phyloP scores from a whole-genome alignment of 2,888 invertebrate species.

The Abscondita cerata region DNA sequence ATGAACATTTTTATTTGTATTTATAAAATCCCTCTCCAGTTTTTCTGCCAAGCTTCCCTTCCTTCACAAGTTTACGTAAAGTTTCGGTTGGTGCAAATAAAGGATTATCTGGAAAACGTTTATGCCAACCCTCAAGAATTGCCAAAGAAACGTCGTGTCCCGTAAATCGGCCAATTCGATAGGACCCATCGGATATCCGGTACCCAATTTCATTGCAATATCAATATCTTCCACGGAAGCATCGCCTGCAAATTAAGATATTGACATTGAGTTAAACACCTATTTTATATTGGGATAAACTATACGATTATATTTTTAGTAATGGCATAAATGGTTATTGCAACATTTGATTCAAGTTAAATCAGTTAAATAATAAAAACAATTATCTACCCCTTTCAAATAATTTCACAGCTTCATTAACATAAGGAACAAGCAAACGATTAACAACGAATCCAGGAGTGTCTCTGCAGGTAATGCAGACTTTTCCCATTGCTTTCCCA shows the following conservation, averaged over 20 bases:
- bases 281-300: no score
- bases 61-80: constrained; percentile 72
- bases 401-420: constrained; percentile 81
- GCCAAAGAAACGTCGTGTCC: constrained; percentile 81
- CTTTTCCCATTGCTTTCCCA: constrained; percentile 84
- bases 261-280: no score
- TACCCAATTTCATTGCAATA: constrained; percentile 88
- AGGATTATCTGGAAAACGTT: constrained; percentile 73
- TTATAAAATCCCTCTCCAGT: constrained; percentile 87
- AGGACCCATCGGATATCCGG: constrained; percentile 91
- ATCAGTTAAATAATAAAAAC: no score
- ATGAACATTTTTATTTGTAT: no score
- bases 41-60: constrained; percentile 83
- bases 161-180: constrained; percentile 83
- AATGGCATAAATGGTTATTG: no score
- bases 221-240: constrained; percentile 82
- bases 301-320: no score
- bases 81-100: constrained; percentile 69
- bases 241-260: constrained; percentile 69
- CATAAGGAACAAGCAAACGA: constrained; percentile 82
- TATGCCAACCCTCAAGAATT: constrained; percentile 81
- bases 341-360: no score
- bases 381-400: constrained; percentile 81
- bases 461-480: constrained; percentile 87
- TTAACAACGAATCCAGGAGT: constrained; percentile 94